These are phyloP conservation scores for Meleagris gallopavo DNA, from an alignment of 2,113 vertebrate genomes.

Conservation along the genomic window DNA sequence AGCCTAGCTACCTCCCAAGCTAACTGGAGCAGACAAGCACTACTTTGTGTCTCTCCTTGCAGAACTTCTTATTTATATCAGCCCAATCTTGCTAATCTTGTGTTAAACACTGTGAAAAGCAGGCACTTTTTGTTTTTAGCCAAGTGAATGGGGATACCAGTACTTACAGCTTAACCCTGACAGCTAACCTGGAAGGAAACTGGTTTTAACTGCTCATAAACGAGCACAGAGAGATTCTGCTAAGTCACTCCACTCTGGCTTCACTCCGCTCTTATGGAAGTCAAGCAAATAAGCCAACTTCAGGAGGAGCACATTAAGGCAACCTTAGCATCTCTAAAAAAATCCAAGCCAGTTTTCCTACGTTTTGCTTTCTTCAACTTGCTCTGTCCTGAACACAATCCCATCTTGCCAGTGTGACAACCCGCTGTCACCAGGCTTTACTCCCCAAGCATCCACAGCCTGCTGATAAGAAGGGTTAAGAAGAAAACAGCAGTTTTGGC, in stretches of 20 bases:
- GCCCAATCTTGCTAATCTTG: neutral
- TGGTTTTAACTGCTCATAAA: neutral
- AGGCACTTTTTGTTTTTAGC: neutral
- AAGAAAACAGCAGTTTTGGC: conserved; percentile 9
- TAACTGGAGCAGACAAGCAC: neutral
- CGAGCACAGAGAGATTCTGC: neutral
- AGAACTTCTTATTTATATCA: neutral
- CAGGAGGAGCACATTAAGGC: neutral
- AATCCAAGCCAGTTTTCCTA: neutral
- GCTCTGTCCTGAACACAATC: neutral
- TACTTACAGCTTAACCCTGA: neutral
- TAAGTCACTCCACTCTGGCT: neutral
- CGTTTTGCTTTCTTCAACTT: neutral
- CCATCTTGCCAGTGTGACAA: neutral
- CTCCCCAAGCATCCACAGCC: neutral
- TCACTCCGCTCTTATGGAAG: neutral
- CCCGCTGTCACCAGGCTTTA: neutral
- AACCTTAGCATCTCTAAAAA: neutral
- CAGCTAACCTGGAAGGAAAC: neutral
- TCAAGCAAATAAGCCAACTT: neutral
- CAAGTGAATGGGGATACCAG: neutral
- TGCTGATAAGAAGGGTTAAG: neutral
- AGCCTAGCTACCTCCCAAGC: neutral
- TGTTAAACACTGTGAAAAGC: neutral
- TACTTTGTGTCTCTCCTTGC: neutral